Evolutionary conservation across 2,888 invertebrate species (phyloP).

Genomic region (Carpatolechia fugitivella): DNA sequence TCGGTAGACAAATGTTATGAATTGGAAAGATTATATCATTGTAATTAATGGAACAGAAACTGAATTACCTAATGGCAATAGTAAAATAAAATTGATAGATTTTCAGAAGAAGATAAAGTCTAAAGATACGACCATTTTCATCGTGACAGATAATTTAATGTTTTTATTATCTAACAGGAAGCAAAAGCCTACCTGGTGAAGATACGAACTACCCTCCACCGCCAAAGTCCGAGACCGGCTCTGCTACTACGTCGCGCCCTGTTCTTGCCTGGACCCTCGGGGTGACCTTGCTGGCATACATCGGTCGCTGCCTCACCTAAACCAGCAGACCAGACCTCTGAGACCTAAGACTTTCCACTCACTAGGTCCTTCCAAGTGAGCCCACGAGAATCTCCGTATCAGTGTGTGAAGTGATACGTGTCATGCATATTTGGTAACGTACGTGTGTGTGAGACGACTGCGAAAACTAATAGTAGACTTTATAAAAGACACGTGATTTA

Average conservation of each 20-base stretch:
- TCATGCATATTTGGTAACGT: too few species aligned
- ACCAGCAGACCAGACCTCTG: constrained; percentile 19
- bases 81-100: too few species aligned
- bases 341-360: constrained; percentile 28
- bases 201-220: constrained; percentile 49
- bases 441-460: constrained; percentile 29
- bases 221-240: constrained; percentile 47
- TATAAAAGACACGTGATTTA: constrained; percentile 40
- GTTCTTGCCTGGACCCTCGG: constrained; percentile 32
- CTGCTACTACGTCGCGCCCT: constrained; percentile 33
- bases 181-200: constrained; percentile 32
- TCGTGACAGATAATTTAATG: background rate
- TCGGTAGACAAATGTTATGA: too few species aligned
- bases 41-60: too few species aligned
- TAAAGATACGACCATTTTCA: too few species aligned
- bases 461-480: constrained; percentile 28
- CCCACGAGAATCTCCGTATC: constrained; percentile 51
- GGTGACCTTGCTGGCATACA: constrained; percentile 30
- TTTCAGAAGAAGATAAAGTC: too few species aligned
- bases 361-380: constrained; percentile 27
- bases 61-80: too few species aligned
- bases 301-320: constrained; percentile 43
- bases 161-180: constrained; percentile 27
- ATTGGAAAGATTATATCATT: too few species aligned
- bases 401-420: constrained; percentile 34